Evolutionary conservation across 2,113 vertebrate species (phyloP), one percentile per base, ranked within the genome.

Genomic region (Progne subis): DNA sequence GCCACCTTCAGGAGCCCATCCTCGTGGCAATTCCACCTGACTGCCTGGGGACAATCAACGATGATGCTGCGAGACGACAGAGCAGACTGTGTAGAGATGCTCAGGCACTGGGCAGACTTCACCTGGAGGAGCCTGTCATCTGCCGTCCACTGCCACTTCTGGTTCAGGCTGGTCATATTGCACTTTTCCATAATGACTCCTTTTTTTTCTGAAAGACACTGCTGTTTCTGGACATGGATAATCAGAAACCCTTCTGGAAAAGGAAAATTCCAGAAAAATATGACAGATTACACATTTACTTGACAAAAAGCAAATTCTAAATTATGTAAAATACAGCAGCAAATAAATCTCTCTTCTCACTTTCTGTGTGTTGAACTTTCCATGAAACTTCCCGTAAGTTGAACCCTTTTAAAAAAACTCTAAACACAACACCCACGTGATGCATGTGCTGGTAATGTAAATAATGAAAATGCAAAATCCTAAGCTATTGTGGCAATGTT

Each of bases 201-300:
- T 52, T 82, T 96, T 32, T 60, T 95, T 72, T 96, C 89, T 46
- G 95, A 94, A 94, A 99, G 97, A 96, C 99, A 99, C 32, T 98
- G 95, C 43, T 96, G 97, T 95, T 94, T 98, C 79, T 96, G 97
- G 44, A 96, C 97, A 91, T 99, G 98, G 56, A 97, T 96, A 95
- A 99, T 97, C 82, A 99, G 98, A 98, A 99, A 99, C 15, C 98
- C 98, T 67, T 98, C 99, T 99, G 97, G 67, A 98, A 97, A 92
- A 96, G 28, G 94, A 96, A 97, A 95, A 95, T 75, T 61, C 87
- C 81, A 96, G 91, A 70, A 95, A 92, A 92, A 86, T 34, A 47
- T 31, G 79, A 53, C 12, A 92, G 59, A 69, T 77, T 50, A 72
- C 12, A 85, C 5, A 29, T 39, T 70, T 81, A 47, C 52, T 59